Evolutionary conservation across 2,888 invertebrate species (phyloP).

Genomic region (Drosophila tanythrix): DNA sequence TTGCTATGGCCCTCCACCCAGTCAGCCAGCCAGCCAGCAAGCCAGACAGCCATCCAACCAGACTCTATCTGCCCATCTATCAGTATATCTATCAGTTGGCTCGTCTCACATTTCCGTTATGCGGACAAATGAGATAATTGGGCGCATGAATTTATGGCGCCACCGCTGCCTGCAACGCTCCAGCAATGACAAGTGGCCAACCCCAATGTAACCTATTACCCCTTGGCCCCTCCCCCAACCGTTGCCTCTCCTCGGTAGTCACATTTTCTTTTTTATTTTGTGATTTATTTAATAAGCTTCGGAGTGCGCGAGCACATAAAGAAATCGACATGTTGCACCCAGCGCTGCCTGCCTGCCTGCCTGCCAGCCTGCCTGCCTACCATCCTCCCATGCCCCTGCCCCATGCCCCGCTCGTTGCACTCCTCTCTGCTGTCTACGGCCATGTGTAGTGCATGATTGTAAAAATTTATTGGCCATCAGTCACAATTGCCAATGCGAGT

Average conservation of each 20-base stretch:
- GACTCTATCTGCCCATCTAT: slow-evolving; percentile 1
- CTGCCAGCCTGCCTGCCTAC: not conserved
- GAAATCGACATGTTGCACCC: slow-evolving; percentile 45
- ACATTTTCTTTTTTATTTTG: slow-evolving; percentile 31
- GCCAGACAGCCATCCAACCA: not conserved
- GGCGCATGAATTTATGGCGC: slow-evolving; percentile 75
- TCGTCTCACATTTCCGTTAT: slow-evolving; percentile 70
- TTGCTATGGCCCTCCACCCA: not conserved
- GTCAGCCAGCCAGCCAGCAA: not conserved
- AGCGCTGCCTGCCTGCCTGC: not conserved
- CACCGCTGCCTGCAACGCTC: slow-evolving; percentile 30
- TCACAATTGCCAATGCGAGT: slow-evolving; percentile 76
- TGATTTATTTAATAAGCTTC: slow-evolving; percentile 73
- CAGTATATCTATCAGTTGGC: slow-evolving; percentile 29
- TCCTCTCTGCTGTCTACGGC: slow-evolving; percentile 13
- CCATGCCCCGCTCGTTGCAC: not conserved
- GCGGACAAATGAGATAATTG: slow-evolving; percentile 83
- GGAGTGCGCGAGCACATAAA: slow-evolving; percentile 53
- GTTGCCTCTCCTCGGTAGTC: slow-evolving; percentile 3
- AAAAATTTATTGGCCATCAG: slow-evolving; percentile 83
- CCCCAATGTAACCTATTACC: slow-evolving; percentile 25
- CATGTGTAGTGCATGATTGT: slow-evolving; percentile 66
- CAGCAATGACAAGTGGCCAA: slow-evolving; percentile 63
- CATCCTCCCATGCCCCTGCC: not conserved
- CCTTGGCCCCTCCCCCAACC: not conserved